Percentiles rank a stretch among this genome's conserved stretches.
phyloP scores from a whole-genome alignment of 2,888 invertebrate species.

The Hololepta plana region DNA sequence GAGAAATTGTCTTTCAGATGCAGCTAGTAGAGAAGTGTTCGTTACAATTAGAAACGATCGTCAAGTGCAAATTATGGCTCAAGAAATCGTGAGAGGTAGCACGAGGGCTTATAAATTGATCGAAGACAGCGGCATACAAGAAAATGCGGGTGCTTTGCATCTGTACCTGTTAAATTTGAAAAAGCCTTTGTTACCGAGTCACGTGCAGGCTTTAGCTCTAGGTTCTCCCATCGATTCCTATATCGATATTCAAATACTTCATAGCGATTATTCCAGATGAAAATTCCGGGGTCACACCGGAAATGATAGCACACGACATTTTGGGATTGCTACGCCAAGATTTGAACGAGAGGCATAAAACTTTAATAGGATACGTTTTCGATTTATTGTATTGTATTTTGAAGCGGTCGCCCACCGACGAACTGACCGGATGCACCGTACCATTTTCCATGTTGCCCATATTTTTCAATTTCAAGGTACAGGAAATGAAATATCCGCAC shows the following conservation, averaged over 20 bases:
- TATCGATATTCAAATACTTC: too few species aligned
- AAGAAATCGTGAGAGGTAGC: constrained; percentile 13
- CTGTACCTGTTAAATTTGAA: constrained; percentile 23
- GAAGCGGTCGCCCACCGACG: constrained; percentile 27
- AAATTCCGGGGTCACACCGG: constrained; percentile 25
- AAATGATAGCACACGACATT: constrained; percentile 29
- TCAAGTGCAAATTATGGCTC: too few species aligned
- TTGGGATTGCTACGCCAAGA: constrained; percentile 29
- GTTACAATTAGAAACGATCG: too few species aligned
- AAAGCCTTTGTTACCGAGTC: constrained; percentile 26
- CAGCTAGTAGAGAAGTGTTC: too few species aligned
- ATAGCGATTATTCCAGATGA: constrained; percentile 24
- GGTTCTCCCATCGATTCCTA: too few species aligned
- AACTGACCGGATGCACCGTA: constrained; percentile 28
- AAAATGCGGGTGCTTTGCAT: constrained; percentile 28
- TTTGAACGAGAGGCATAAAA: constrained; percentile 24
- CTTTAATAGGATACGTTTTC: constrained; percentile 23
- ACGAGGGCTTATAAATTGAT: constrained; percentile 14
- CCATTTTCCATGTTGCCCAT: constrained; percentile 29
- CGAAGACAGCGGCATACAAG: constrained; percentile 21
- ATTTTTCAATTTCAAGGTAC: constrained; percentile 29
- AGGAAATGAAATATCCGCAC: constrained; percentile 1
- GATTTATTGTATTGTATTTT: constrained; percentile 26
- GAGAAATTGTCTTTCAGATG: too few species aligned
- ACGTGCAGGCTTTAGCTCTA: constrained; percentile 29